Evolutionary conservation across 2,888 invertebrate species (phyloP), one percentile per base, ranked within the genome.

Genomic region (Timema cristinae): DNA sequence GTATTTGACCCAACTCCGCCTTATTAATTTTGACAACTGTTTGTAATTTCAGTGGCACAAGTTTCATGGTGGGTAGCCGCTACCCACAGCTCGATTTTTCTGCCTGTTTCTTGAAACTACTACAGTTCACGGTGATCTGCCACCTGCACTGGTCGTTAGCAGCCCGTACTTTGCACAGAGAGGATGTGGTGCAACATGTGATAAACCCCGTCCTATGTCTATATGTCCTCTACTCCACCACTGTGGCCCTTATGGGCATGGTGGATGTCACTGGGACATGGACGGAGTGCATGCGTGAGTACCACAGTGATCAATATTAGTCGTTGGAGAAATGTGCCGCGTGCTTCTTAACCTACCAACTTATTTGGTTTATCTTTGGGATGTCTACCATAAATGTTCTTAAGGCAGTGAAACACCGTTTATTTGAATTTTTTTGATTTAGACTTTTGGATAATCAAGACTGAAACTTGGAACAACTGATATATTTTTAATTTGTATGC

Each of bases 131-230:
- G 69, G 79, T 84, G 48, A 82, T 85, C 76, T 84, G 84, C 76
- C 85, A 85, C 77, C 82, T 84, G 73, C 83, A 85, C 77, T 85
- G 85, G 84, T 83, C 83, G n/a, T 76, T 83, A 71, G 84, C 84
- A 11, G 83, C 84, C 6, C 78, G 84, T 72, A 83, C 83, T 67
- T 79, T 84, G 32, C 81, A 83, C 73, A 80, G 83, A 73, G 84
- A 85, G 73, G 80, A 79, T 72, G 78, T 81, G 50, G 77, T 80
- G 32, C 80, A 81, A 73, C 79, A 80, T 73, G 81, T 84, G 67
- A 80, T 85, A 67, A 80, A 83, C 73, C 85, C 85, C 32, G 79
- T 84, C 59, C 79, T 85, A 61, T 80, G 80, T 71, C 75, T 82
- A 11, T 83, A 83, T 68, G 81, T 82, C 66, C 76, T 82, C 0